A percentile compares a stretch with the other conserved stretches of the same genome.
phyloP scores from a whole-genome alignment of 1,140 invertebrate genomes.

The Andrena cerasifolii region DNA sequence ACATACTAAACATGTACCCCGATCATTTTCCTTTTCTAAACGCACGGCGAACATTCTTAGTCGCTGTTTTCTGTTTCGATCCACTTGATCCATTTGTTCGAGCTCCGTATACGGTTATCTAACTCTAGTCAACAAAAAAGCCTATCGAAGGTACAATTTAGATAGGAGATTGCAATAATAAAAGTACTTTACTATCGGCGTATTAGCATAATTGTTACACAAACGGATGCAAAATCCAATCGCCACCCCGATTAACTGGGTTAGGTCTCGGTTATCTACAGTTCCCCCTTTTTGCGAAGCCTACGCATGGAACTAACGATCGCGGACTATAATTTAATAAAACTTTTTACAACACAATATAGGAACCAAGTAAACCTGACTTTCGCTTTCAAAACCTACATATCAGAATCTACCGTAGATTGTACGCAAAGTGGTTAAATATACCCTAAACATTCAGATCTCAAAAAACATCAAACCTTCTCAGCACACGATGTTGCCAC shows the following conservation, averaged over 20 bases:
- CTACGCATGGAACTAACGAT: background rate
- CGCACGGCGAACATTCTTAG: too few relatives aligned
- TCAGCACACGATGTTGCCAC: too few relatives aligned
- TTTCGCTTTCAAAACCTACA: background rate
- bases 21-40: too few relatives aligned
- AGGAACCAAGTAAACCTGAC: background rate
- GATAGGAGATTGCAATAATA: constrained; percentile 2
- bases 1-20: too few relatives aligned
- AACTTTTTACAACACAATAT: background rate
- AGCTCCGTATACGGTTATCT: background rate
- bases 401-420: too few relatives aligned
- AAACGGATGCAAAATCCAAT: background rate
- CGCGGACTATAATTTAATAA: background rate
- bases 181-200: background rate
- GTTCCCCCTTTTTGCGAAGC: background rate
- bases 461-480: too few relatives aligned
- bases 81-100: too few relatives aligned
- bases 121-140: background rate
- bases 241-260: background rate
- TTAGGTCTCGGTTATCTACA: too few relatives aligned
- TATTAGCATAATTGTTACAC: background rate
- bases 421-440: too few relatives aligned
- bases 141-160: background rate
- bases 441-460: too few relatives aligned
- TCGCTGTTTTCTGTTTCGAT: too few relatives aligned